Evolutionary conservation across 2,113 vertebrate species (phyloP).

Genomic region (Rhizomys pruinosus): DNA sequence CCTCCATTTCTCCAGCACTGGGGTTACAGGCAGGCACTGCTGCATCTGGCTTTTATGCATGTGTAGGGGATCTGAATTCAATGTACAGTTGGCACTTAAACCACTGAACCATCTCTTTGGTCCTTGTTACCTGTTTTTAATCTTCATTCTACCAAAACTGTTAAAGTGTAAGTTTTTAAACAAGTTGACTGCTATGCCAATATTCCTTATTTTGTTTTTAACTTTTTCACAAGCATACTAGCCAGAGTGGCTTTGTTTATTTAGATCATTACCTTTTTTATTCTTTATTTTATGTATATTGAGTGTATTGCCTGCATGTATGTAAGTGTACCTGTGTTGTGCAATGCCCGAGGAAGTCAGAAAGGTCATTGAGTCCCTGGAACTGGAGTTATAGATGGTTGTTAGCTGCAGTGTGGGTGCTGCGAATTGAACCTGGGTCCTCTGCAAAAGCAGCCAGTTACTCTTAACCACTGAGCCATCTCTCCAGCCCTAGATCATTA

Average conservation of each 20-base stretch:
- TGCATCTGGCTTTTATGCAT: not conserved
- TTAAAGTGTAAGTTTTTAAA: conserved; percentile 40
- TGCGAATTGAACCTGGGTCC: too few species aligned
- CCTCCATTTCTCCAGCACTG: too few species aligned
- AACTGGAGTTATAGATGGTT: too few species aligned
- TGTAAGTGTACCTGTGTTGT: too few species aligned
- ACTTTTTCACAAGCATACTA: not conserved
- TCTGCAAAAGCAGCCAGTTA: too few species aligned
- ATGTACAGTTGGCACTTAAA: not conserved
- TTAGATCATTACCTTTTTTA: conserved; percentile 27
- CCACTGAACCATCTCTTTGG: not conserved
- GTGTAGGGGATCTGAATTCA: too few species aligned
- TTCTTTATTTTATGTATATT: too few species aligned
- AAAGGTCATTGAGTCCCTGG: too few species aligned
- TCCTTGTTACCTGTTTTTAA: not conserved
- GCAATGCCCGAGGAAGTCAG: too few species aligned
- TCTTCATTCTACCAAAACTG: conserved; percentile 20
- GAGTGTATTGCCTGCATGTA: too few species aligned
- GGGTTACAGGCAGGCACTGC: not conserved
- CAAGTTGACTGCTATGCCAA: not conserved
- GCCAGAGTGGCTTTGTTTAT: not conserved
- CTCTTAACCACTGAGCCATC: too few species aligned
- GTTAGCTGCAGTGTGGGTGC: too few species aligned
- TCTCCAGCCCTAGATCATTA: not conserved
- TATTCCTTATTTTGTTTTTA: conserved; percentile 26